These are phyloP conservation scores for Gallinago jamesoni DNA, from an alignment of 2,113 vertebrate species.

Conservation along the genomic window DNA sequence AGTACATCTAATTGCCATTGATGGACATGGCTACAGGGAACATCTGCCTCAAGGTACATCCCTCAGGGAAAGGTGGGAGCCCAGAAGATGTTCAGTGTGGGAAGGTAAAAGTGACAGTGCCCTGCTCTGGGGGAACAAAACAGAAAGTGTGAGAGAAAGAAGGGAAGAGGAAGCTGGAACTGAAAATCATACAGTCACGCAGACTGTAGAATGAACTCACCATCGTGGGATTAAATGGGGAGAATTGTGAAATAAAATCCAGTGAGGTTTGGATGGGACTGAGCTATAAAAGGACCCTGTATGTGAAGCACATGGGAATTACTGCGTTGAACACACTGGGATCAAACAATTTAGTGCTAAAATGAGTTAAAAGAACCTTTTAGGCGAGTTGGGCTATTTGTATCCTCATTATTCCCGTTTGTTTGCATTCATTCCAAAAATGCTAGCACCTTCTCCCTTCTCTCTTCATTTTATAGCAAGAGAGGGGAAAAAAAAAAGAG, in stretches of 20 bases:
- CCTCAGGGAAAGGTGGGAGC: background rate
- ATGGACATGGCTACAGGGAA: background rate
- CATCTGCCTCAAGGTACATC: rapidly evolving
- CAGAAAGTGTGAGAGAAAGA: background rate
- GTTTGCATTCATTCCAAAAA: background rate
- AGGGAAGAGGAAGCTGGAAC: background rate
- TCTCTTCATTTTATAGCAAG: background rate
- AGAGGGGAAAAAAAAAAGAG: background rate
- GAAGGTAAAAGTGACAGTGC: background rate
- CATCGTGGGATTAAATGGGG: background rate
- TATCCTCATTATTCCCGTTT: background rate
- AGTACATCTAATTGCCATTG: background rate
- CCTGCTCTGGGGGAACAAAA: background rate
- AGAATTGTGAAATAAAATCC: background rate
- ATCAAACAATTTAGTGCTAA: background rate
- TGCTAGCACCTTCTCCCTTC: background rate
- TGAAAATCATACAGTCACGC: background rate
- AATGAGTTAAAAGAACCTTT: background rate
- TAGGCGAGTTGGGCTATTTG: background rate
- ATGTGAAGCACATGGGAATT: background rate
- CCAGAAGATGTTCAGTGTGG: background rate
- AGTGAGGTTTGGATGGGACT: background rate
- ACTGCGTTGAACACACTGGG: background rate
- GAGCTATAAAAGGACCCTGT: background rate
- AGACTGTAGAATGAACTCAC: background rate